Base-by-base conservation (phyloP, 2,797 vertebrate genomes). In the Falco naumanni region DNA sequence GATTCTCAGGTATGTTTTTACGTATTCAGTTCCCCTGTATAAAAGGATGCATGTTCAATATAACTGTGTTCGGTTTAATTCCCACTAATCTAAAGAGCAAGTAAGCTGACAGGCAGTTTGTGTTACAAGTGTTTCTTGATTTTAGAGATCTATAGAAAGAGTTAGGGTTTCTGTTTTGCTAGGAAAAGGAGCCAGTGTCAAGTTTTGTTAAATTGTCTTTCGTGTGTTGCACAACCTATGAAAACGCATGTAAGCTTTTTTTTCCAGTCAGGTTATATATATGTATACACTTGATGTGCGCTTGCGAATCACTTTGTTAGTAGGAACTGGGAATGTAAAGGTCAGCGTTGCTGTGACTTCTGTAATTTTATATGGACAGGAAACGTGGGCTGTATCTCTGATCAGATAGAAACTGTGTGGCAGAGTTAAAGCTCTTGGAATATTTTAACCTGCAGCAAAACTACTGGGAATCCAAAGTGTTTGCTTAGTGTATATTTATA, bases 1-100 rank as follows among this genome's bases (percentile, higher is more conserved):
- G 5, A 1, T 84, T 68, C 10, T 37, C 3, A 16, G 39, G 10
- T 87, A 13, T 4, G 0, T 60, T 61, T 81, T 66, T 16, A 19
- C 20, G 11, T 60, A 2, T 61, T 6, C 8, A 26, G 1, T 41
- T 79, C 4, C 29, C 11, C 8, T 0, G 0, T 70, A 13, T 69
- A 51, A 71, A 45, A 84, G 28, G 16, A 31, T 56, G 4, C 0
- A 0, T 50, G 5, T 69, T 13, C 5, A 48, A 33, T 59, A 12
- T 37, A 12, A 47, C 53, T 59, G 25, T 3, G 4, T 65, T 93
- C 1, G 2, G 4, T 75, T 79, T 89, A 53, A 63, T 88, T 83
- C 60, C 6, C 2, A 0, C 39, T 86, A 65, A 57, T 76, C 33
- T 72, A 29, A 72, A 74, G 59, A 79, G 34, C 50, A 82, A 76